Evolutionary conservation across 2,797 vertebrate genomes (phyloP), one percentile per base, ranked within the genome.

Genomic region (Aselliscus stoliczkanus): DNA sequence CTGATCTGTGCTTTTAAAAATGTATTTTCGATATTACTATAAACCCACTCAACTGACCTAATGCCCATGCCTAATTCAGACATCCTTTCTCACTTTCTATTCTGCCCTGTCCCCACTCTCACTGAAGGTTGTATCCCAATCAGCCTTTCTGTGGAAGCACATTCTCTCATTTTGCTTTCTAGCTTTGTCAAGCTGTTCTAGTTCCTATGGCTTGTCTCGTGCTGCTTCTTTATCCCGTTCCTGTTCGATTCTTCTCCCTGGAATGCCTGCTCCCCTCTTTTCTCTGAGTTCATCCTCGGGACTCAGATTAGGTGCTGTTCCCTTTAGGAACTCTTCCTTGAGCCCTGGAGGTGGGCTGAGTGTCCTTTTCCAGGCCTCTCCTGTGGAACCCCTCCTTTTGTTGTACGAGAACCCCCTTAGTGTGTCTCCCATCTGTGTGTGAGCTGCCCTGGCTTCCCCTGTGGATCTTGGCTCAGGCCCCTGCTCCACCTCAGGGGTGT

Each of bases 341-440:
- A 23, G 9, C 39, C 52, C 85, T 12, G 1, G 5, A 64, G 25
- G 7, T 0, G 2, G n/a, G 34, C 75, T 0, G 0, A 11, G 8
- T 2, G 15, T 7, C 23, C 54, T 42, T 77, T 52, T 2, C 1
- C 47, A 27, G 39, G 39, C 4, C 64, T 29, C 9, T 18, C 67
- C 47, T 27, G 2, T 13, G 4, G 7, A 6, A 0, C 1, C 0
- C 0, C 37, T 29, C 75, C 8, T 23, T 2, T 0, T 7, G 1
- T 0, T 31, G 15, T 4, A 1, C 0, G 1, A 13, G 34, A 12
- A 4, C 50, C 37, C 8, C 20, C 47, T 18, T 25, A 42, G 27
- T 27, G 27, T 25, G 27, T 37, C 70, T 39, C 34, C 34, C 17
- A 20, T 8, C 64, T 2, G 14, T 31, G 23, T n/a, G 58, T 27